Evolutionary conservation across 1,140 invertebrate genomes (phyloP).

Genomic region (Formica exsecta): DNA sequence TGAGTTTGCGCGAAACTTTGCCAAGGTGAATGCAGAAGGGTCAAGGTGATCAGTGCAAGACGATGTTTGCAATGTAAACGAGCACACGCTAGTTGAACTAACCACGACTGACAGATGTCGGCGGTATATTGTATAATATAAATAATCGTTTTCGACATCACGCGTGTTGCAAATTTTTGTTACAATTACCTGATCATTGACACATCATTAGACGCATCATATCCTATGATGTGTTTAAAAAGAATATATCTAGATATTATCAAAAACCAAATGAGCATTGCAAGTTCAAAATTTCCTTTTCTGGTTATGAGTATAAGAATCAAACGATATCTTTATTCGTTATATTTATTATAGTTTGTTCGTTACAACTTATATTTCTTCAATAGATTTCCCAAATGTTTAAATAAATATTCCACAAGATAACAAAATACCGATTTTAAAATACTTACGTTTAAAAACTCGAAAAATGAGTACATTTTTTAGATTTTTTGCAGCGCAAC

Average conservation of each 20-base stretch:
- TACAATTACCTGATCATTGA: neutral
- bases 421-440: neutral
- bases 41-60: constrained; percentile 43
- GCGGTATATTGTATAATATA: constrained; percentile 43
- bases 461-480: too few species aligned
- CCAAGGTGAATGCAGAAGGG: constrained; percentile 10
- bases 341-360: too few species aligned
- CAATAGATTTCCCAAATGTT: neutral
- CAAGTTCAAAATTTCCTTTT: neutral
- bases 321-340: too few species aligned
- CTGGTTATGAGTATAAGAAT: too few species aligned
- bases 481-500: too few species aligned
- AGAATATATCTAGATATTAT: neutral
- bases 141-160: constrained; percentile 33
- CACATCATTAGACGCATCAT: neutral
- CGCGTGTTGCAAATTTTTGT: neutral
- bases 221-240: too few species aligned
- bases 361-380: neutral
- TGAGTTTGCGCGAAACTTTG: constrained; percentile 21
- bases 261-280: neutral
- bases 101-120: neutral
- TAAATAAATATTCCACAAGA: neutral
- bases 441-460: too few species aligned
- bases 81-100: constrained; percentile 1
- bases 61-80: constrained; percentile 45